Percentiles rank a stretch among this genome's conserved stretches.
phyloP scores from a whole-genome alignment of 2,888 invertebrate genomes.

The Hermodice carunculata region DNA sequence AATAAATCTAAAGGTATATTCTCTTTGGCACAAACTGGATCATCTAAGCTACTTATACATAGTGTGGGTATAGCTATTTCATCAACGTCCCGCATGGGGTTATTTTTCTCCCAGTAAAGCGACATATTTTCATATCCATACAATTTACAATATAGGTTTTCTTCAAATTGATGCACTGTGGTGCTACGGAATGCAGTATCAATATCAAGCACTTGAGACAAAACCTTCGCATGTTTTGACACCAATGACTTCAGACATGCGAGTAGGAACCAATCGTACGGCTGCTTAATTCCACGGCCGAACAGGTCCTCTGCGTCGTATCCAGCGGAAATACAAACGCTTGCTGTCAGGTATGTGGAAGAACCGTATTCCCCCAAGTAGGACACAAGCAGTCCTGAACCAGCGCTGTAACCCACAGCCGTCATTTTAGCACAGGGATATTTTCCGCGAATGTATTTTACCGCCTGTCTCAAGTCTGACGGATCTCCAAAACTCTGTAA shows the following conservation, averaged over 20 bases:
- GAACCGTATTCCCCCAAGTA: conserved; percentile 65
- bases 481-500: conserved; percentile 58
- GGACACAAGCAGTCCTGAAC: conserved; percentile 55
- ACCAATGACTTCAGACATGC: conserved; percentile 49
- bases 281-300: conserved; percentile 36
- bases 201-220: conserved; percentile 50
- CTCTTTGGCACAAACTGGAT: conserved; percentile 51
- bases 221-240: conserved; percentile 46
- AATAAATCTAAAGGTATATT: conserved; percentile 60
- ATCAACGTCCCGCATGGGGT: conserved; percentile 64
- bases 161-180: conserved; percentile 53
- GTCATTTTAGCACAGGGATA: conserved; percentile 49
- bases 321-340: conserved; percentile 57
- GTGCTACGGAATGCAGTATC: conserved; percentile 45
- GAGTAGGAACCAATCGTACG: conserved; percentile 51
- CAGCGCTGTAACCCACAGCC: conserved; percentile 55
- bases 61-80: conserved; percentile 63
- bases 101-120: conserved; percentile 60
- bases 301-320: conserved; percentile 46
- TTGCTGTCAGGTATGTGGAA: conserved; percentile 51
- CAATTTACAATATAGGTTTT: conserved; percentile 52
- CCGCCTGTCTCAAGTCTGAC: conserved; percentile 56
- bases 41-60: conserved; percentile 61
- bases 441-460: conserved; percentile 50
- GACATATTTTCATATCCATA: conserved; percentile 47